A percentile compares a stretch with the other conserved stretches of the same genome.
Conservation (phyloP, 2,797 vertebrate genomes). For the Esox masquinongy region DNA sequence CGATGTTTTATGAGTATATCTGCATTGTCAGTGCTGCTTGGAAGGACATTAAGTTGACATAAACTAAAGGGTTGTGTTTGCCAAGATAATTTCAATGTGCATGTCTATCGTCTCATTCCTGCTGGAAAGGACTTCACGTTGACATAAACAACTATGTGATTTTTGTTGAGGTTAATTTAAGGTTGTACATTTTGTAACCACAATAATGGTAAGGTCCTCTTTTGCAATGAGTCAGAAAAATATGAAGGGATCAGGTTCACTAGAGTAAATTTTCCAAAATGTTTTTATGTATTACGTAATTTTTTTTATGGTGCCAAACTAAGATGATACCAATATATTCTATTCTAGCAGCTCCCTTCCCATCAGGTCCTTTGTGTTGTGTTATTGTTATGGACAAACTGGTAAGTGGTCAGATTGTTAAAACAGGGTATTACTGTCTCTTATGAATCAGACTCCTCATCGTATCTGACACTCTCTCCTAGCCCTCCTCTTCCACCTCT, state of each 20-base stretch:
- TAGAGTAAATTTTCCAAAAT: too few relatives aligned
- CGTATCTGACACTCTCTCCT: constrained; percentile 35
- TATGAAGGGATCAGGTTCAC: too few relatives aligned
- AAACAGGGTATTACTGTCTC: constrained; percentile 18
- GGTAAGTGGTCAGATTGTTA: constrained; percentile 2
- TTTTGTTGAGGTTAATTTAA: not conserved
- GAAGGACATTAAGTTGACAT: too few relatives aligned
- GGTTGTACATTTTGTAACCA: not conserved
- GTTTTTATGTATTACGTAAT: not conserved
- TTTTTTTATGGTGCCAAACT: not conserved
- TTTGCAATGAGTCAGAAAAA: too few relatives aligned
- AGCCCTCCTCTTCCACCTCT: constrained; percentile 20
- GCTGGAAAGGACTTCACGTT: too few relatives aligned
- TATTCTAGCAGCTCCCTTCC: not conserved
- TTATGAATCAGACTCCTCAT: constrained; percentile 22
- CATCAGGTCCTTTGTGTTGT: not conserved
- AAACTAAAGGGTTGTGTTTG: too few relatives aligned
- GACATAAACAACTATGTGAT: too few relatives aligned
- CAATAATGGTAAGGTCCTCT: too few relatives aligned
- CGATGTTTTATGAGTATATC: not conserved
- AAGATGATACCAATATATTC: not conserved
- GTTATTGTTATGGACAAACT: constrained; percentile 19
- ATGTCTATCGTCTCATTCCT: too few relatives aligned
- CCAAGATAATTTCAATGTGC: too few relatives aligned
- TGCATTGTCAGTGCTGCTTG: not conserved